A percentile compares a stretch with the other conserved stretches of the same genome.
Evolutionary conservation across 2,888 invertebrate genomes (phyloP).

Genomic region (Stenotaenia linearis): DNA sequence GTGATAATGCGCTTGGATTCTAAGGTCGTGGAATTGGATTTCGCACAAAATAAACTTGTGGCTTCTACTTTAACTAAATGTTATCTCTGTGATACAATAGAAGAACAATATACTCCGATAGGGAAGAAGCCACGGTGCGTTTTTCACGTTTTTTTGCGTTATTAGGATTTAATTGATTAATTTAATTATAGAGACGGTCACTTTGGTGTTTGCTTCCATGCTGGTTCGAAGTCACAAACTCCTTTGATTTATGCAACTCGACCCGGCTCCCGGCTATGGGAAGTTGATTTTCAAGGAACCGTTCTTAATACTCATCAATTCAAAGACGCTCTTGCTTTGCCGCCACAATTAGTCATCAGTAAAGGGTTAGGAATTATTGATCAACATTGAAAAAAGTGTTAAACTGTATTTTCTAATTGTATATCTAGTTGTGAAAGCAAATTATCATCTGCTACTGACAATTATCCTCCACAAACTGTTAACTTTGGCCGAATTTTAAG

Average conservation of each 20-base stretch:
- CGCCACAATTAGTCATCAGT: slow-evolving; percentile 11
- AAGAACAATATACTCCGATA: slow-evolving; percentile 35
- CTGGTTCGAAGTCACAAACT: background rate
- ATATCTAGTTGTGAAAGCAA: background rate
- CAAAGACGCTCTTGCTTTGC: slow-evolving; percentile 32
- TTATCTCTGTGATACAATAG: slow-evolving; percentile 33
- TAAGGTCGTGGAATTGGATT: slow-evolving; percentile 33
- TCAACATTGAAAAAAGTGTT: background rate
- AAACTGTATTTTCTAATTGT: background rate
- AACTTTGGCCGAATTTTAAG: slow-evolving; percentile 15
- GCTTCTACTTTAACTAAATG: slow-evolving; percentile 32
- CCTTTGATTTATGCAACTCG: slow-evolving; percentile 34
- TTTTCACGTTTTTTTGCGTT: background rate
- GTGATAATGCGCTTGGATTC: slow-evolving; percentile 34
- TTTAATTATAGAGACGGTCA: slow-evolving; percentile 27
- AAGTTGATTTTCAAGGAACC: slow-evolving; percentile 35
- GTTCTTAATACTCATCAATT: slow-evolving; percentile 36
- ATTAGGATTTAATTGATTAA: background rate
- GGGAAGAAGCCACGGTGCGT: slow-evolving; percentile 34
- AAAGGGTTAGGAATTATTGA: background rate
- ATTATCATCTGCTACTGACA: background rate
- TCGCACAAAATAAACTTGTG: slow-evolving; percentile 32
- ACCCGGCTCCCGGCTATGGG: slow-evolving; percentile 35
- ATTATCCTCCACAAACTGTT: background rate
- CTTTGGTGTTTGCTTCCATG: slow-evolving; percentile 31